Percentiles rank a stretch among this genome's conserved stretches.
Conservation (phyloP, 2,888 invertebrate genomes). For the Drosophila anomelani region DNA sequence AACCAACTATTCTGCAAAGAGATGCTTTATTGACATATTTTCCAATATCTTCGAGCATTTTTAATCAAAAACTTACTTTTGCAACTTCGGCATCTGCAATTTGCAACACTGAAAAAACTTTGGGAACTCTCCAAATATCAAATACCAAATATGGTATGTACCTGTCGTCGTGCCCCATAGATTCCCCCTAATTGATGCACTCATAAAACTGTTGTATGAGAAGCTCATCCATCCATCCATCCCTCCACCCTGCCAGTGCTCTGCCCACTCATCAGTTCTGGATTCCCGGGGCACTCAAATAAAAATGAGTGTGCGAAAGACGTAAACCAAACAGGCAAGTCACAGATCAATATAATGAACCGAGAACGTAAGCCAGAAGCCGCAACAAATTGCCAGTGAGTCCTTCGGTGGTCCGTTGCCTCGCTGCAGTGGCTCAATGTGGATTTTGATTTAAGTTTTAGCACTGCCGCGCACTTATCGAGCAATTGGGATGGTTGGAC, state of each 20-base stretch:
- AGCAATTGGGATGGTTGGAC: constrained; percentile 59
- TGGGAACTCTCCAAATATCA: background rate
- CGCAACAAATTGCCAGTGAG: constrained; percentile 58
- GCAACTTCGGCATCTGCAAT: background rate
- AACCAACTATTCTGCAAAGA: background rate
- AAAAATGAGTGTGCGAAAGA: constrained; percentile 50
- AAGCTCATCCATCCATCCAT: background rate
- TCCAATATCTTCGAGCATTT: too few relatives aligned
- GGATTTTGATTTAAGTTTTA: constrained; percentile 67
- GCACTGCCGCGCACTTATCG: constrained; percentile 66
- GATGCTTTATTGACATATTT: background rate
- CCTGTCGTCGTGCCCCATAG: background rate
- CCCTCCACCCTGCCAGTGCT: background rate
- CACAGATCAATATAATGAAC: constrained; percentile 53
- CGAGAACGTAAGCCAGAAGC: constrained; percentile 48
- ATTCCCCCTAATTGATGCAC: constrained; percentile 25
- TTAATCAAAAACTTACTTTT: background rate
- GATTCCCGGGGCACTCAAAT: constrained; percentile 27
- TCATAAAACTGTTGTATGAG: constrained; percentile 20
- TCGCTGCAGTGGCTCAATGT: constrained; percentile 49
- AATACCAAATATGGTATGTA: background rate
- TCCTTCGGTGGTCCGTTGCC: constrained; percentile 15
- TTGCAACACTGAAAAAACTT: background rate
- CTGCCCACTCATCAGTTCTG: constrained; percentile 16
- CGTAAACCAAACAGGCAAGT: constrained; percentile 28